Percentiles rank a stretch among this genome's conserved stretches.
Conservation (phyloP, 2,888 invertebrate genomes). For the Thera britannica region DNA sequence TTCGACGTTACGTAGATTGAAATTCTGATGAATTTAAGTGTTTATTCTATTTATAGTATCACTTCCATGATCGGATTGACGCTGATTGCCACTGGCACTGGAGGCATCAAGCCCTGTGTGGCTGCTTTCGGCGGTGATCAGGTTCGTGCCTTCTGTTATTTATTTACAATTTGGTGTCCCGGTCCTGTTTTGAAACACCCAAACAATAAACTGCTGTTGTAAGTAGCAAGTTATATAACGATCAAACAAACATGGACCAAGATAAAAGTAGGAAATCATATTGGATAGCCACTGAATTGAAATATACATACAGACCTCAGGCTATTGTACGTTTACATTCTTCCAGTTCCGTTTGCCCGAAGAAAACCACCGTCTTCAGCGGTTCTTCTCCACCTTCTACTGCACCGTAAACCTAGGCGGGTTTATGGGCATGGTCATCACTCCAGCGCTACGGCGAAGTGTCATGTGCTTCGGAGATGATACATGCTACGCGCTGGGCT, state of each 20-base stretch:
- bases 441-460: constrained; percentile 88
- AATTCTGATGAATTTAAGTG: too few relatives aligned
- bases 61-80: constrained; percentile 83
- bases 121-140: constrained; percentile 95
- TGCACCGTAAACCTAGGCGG: constrained; percentile 91
- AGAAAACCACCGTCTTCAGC: constrained; percentile 87
- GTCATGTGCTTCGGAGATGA: constrained; percentile 88
- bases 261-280: too few relatives aligned
- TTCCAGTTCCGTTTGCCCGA: constrained; percentile 86
- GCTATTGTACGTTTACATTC: not conserved
- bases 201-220: too few relatives aligned
- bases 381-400: constrained; percentile 93
- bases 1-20: too few relatives aligned
- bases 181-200: not conserved
- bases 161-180: not conserved
- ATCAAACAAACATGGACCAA: too few relatives aligned
- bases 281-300: too few relatives aligned
- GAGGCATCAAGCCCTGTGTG: constrained; percentile 95
- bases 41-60: constrained; percentile 62
- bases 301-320: not conserved
- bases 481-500: constrained; percentile 90
- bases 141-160: constrained; percentile 50
- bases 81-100: constrained; percentile 90
- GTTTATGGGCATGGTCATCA: constrained; percentile 87
- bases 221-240: too few relatives aligned